Percentiles rank a stretch among this genome's conserved stretches.
Conservation (phyloP, 2,888 invertebrate genomes). For the Phortica magna region DNA sequence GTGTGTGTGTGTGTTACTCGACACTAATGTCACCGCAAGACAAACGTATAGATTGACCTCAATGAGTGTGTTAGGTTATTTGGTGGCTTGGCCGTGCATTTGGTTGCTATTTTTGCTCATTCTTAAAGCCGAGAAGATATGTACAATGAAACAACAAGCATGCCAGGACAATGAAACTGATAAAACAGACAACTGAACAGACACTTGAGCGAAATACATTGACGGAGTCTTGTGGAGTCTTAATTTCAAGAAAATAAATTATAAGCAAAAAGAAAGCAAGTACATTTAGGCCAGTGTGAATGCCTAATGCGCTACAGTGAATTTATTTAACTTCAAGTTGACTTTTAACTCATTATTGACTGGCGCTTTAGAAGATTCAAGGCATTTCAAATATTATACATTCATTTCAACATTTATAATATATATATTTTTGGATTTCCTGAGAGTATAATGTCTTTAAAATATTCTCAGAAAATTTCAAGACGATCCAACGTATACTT, state of each 20-base stretch:
- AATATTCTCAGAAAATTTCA: too few species aligned
- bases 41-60: constrained; percentile 55
- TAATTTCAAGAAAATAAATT: constrained; percentile 10
- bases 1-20: background rate
- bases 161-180: background rate
- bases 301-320: too few species aligned
- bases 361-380: too few species aligned
- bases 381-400: too few species aligned
- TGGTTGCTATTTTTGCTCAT: background rate
- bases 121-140: background rate
- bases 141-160: too few species aligned
- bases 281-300: too few species aligned
- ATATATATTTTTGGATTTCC: too few species aligned
- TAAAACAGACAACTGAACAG: background rate
- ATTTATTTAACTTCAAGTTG: too few species aligned
- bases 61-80: constrained; percentile 45
- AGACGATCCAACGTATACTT: too few species aligned
- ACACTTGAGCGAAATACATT: background rate
- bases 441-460: too few species aligned
- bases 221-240: background rate
- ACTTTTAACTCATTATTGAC: too few species aligned
- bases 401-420: too few species aligned
- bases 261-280: background rate
- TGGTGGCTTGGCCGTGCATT: background rate
- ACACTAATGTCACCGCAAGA: constrained; percentile 55